Evolutionary conservation across 2,888 invertebrate species (phyloP).

Genomic region (Hipparchia sbordonii): DNA sequence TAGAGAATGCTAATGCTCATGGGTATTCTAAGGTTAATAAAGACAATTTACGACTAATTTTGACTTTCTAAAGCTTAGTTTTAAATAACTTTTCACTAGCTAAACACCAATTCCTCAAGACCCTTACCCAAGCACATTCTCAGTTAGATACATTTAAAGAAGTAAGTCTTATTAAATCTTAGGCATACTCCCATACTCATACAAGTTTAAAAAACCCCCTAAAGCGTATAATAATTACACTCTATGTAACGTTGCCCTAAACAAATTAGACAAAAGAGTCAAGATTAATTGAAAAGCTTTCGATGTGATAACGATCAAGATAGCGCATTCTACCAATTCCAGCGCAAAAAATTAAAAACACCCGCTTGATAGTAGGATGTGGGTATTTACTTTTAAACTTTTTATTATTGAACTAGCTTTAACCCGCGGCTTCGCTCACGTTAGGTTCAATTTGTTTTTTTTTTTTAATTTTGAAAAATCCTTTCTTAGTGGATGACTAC

Average conservation of each 20-base stretch:
- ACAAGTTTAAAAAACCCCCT: neutral
- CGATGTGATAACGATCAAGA: slow-evolving; percentile 8
- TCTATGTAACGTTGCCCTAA: neutral
- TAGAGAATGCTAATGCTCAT: neutral
- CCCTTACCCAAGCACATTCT: too few relatives aligned
- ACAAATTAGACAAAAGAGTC: slow-evolving; percentile 10
- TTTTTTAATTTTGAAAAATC: neutral
- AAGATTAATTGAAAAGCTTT: slow-evolving; percentile 27
- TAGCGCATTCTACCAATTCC: neutral
- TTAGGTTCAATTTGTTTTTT: neutral
- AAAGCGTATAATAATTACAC: slow-evolving; percentile 3
- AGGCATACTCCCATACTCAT: too few relatives aligned
- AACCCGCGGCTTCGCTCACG: too few relatives aligned
- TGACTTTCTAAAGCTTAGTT: too few relatives aligned
- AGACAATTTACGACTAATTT: too few relatives aligned
- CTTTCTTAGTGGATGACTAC: too few relatives aligned
- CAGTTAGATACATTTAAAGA: too few relatives aligned
- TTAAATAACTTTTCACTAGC: too few relatives aligned
- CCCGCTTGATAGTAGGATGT: neutral
- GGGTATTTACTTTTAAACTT: neutral
- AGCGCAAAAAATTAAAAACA: slow-evolving; percentile 11
- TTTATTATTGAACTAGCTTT: neutral
- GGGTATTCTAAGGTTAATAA: too few relatives aligned
- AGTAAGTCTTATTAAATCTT: too few relatives aligned
- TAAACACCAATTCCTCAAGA: too few relatives aligned